Base-by-base conservation (phyloP, 2,888 invertebrate species). In the Lymantria monacha region DNA sequence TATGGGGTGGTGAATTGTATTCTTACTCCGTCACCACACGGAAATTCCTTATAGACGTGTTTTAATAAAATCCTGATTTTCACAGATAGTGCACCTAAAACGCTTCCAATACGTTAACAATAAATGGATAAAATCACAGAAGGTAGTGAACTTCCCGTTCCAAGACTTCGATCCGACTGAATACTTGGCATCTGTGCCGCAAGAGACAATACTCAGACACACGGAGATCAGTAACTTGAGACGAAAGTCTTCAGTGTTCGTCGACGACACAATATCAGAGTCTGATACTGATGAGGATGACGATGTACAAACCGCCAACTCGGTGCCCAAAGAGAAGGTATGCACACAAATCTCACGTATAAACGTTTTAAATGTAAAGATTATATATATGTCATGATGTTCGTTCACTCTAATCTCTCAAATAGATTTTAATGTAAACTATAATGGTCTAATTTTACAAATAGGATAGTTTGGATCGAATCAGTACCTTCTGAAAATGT, bases 101-200 rank as follows among this genome's bases (percentile, higher is more conserved):
- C 94, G 98, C 1, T 98, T 98, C 88, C 97, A 98, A 81, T 97
- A 94, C 80, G 95, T 97, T 48, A 96, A 97, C 85, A 96, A 94
- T 76, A 95, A 97, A 74, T 98, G 98, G 98, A 96, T 98, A 22
- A 98, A 98, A 80, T 98, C 97, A 0, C 97, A 97, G 77, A 98
- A 97, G 80, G 96, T 96, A 22, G 97, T 98, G 0, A 95, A 97
- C 76, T 97, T 97, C 79, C 97, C 97, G 0, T 94, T 96, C 76
- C 93, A 94, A 61, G 93, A 96, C 73, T 97, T 98, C 79, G 97
- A 97, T 76, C 97, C 97, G 0, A 95, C 97, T 0, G 94, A 94
- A 7, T 98, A 96, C 90, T 88, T 98, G 51, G 97, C 97, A 0
- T 94, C 95, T 0, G 94, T 96, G 40, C 96, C 96, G 0, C 94